Base-by-base conservation (phyloP, 2,888 invertebrate genomes). In the Lycaena phlaeas region DNA sequence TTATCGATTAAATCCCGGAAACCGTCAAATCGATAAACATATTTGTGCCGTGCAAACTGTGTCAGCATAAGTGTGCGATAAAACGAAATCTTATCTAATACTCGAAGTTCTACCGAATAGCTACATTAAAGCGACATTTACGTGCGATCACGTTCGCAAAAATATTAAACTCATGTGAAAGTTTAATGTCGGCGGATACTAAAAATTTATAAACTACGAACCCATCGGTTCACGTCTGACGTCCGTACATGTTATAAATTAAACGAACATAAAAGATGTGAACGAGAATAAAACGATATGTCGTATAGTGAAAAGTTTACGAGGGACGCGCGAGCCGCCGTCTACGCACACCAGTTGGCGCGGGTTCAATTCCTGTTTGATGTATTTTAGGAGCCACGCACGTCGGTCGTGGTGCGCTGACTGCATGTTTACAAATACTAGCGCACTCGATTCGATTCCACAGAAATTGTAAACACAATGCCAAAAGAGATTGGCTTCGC, bases 341-440 rank as follows among this genome's bases (percentile, higher is more conserved):
- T 79, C 81, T 79, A 73, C 81, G 73, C 74, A 76, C 73, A 69
- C 74, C 72, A 74, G 65, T 81, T 82, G 82, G 82, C 82, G 62
- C 61, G 64, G 64, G 59, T 75, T 81, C 81, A 81, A 84, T 70
- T 79, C 78, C 77, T 81, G 76, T 76, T 75, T 68, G 71, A 75
- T 62, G 75, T 82, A 84, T 82, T 82, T 81, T 72, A 52, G 74
- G 81, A 77, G 63, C 64, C 74, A 72, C 69, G 70, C 75, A 68
- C 68, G 65, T 56, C 59, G 59, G n/a, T n/a, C n/a, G n/a, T n/a
- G n/a, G 47, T 41, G 46, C 44, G 48, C 50, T 38, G 44, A 58
- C 61, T 62, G 65, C 70, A 68, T 81, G 82, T 82, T 82, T 82
- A 82, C 82, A 75, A 84, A 84, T 82, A 79, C 69, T 76, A 71